phyloP scores from a whole-genome alignment of 2,888 invertebrate species.

The Caenorhabditis becei region DNA sequence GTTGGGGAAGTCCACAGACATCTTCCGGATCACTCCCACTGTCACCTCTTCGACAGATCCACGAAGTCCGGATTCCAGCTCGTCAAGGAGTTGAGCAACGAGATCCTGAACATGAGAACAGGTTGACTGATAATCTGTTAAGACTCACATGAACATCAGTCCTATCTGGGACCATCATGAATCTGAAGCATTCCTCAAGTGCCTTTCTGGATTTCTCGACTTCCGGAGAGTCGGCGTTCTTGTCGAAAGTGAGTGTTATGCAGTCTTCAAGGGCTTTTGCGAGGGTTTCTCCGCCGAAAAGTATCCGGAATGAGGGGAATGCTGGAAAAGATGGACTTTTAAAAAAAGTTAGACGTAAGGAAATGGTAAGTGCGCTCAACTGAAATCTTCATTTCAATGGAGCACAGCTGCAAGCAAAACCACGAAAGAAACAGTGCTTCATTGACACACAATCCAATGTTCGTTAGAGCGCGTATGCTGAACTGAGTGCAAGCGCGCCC shows the following conservation, averaged over 20 bases:
- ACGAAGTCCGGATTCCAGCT: conserved; percentile 68
- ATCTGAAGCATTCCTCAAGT: conserved; percentile 50
- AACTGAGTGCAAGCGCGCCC: no score
- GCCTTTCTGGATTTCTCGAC: conserved; percentile 33
- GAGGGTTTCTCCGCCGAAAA: conserved; percentile 72
- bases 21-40: conserved; percentile 75
- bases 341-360: no score
- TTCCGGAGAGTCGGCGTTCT: conserved; percentile 28
- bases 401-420: no score
- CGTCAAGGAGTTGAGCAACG: conserved; percentile 55
- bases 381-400: no score
- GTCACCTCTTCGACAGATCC: conserved; percentile 75
- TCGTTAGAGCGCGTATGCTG: no score
- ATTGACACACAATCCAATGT: no score
- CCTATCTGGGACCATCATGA: conserved; percentile 52
- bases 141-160: conserved; percentile 44
- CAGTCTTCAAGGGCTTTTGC: conserved; percentile 32
- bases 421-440: no score
- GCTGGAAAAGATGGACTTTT: conserved; percentile 55
- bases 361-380: no score
- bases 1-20: conserved; percentile 69
- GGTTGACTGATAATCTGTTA: not conserved
- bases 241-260: conserved; percentile 15
- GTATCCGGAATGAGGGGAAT: conserved; percentile 75
- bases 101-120: conserved; percentile 50